Conservation (phyloP, 2,888 invertebrate species). For the Drosophila neotestacea region DNA sequence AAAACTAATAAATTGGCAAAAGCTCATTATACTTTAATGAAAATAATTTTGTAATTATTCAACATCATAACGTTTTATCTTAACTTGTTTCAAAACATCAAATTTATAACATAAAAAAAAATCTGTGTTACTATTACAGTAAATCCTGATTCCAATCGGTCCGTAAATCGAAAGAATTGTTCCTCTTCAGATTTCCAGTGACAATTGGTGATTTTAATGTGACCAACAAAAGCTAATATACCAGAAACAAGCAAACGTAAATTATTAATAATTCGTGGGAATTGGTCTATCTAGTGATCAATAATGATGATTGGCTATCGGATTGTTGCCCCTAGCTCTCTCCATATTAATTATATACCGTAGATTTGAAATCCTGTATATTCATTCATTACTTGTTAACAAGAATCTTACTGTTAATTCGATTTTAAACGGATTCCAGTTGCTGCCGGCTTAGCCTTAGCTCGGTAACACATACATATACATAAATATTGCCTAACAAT, state of each 20-base stretch:
- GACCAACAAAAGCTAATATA: conserved; percentile 4
- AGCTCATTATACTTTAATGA: neutral
- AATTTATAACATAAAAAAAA: neutral
- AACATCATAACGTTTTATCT: neutral
- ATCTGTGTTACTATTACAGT: neutral
- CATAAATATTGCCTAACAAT: conserved; percentile 1
- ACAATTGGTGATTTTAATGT: conserved; percentile 18
- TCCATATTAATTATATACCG: conserved; percentile 1
- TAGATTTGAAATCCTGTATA: neutral
- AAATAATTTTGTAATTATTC: neutral
- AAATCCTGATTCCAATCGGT: conserved; percentile 1
- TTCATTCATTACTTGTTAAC: conserved; percentile 2
- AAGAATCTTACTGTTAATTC: conserved; percentile 5
- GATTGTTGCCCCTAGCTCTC: neutral
- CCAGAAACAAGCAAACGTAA: neutral
- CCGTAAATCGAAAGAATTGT: conserved; percentile 12
- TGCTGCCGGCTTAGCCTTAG: conserved; percentile 20
- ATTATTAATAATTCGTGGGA: neutral
- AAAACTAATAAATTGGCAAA: neutral
- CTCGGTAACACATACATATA: conserved; percentile 7
- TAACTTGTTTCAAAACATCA: neutral
- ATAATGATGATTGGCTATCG: neutral
- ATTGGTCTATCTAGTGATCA: neutral
- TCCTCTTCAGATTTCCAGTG: conserved; percentile 8
- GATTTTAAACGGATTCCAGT: conserved; percentile 6